phyloP scores from a whole-genome alignment of 2,797 vertebrate species.

The Etheostoma perlongum region DNA sequence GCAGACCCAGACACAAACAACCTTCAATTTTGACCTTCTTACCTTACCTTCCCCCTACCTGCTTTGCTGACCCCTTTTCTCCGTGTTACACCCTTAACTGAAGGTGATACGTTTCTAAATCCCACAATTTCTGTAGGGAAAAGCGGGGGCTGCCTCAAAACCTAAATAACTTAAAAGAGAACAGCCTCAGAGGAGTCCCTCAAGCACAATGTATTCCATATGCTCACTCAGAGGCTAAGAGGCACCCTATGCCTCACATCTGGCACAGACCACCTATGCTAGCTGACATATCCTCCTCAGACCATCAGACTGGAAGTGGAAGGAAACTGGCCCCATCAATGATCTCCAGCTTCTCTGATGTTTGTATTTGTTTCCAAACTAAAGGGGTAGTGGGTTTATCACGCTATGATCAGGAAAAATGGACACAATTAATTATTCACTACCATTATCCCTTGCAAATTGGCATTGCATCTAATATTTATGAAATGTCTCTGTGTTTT shows the following conservation, averaged over 20 bases:
- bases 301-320: slow-evolving; percentile 47
- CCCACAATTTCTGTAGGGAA: slow-evolving; percentile 46
- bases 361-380: slow-evolving; percentile 3
- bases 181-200: slow-evolving; percentile 55
- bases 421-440: background rate
- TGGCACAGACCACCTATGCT: slow-evolving; percentile 79
- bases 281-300: slow-evolving; percentile 59
- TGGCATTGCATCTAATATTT: slow-evolving; percentile 1
- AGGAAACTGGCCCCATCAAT: slow-evolving; percentile 41
- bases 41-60: slow-evolving; percentile 11
- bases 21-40: slow-evolving; percentile 40
- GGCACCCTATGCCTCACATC: slow-evolving; percentile 73
- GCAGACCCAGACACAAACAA: slow-evolving; percentile 65
- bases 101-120: slow-evolving; percentile 68
- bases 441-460: slow-evolving; percentile 4
- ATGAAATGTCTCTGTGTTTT: slow-evolving; percentile 7
- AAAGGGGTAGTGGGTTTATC: slow-evolving; percentile 18
- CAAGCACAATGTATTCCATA: slow-evolving; percentile 78
- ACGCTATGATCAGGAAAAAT: slow-evolving; percentile 11
- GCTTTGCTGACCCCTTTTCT: slow-evolving; percentile 18
- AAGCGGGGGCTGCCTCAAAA: slow-evolving; percentile 41
- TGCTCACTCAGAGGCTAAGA: slow-evolving; percentile 67
- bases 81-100: slow-evolving; percentile 30
- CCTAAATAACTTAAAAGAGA: slow-evolving; percentile 64
- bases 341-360: slow-evolving; percentile 18